Evolutionary conservation across 2,888 invertebrate genomes (phyloP).

Genomic region (Aleiodes testaceus): DNA sequence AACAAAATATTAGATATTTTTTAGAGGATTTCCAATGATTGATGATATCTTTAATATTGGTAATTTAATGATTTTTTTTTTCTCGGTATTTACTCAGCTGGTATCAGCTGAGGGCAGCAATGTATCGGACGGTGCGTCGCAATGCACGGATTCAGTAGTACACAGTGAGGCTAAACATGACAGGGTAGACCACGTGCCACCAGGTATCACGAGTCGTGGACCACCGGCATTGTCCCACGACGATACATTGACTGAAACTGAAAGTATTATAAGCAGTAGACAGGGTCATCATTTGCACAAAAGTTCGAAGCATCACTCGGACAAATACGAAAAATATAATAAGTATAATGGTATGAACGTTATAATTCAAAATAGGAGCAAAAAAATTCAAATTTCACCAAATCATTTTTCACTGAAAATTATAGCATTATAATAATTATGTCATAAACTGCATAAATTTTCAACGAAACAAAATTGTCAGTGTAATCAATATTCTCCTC

Average conservation of each 20-base stretch:
- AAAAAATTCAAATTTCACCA: too few relatives aligned
- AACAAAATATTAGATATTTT: neutral
- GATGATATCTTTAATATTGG: neutral
- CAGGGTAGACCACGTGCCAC: slow-evolving; percentile 67
- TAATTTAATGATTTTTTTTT: slow-evolving; percentile 10
- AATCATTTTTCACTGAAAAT: neutral
- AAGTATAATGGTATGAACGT: slow-evolving; percentile 74
- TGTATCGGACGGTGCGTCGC: slow-evolving; percentile 87
- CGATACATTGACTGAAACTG: slow-evolving; percentile 70
- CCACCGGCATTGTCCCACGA: slow-evolving; percentile 67
- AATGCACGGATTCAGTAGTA: slow-evolving; percentile 85
- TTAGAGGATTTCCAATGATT: neutral
- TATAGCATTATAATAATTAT: neutral
- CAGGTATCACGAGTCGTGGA: slow-evolving; percentile 67
- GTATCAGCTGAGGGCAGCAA: slow-evolving; percentile 91
- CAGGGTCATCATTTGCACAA: slow-evolving; percentile 73
- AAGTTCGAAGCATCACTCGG: slow-evolving; percentile 72
- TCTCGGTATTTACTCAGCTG: slow-evolving; percentile 74
- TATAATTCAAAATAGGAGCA: neutral
- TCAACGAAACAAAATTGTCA: too few relatives aligned
- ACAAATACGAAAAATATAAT: slow-evolving; percentile 75
- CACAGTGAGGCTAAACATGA: slow-evolving; percentile 73
- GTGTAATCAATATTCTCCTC: too few relatives aligned
- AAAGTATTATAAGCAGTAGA: slow-evolving; percentile 72
- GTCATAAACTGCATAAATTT: too few relatives aligned